Conservation (phyloP, 2,113 vertebrate species). For the Galeopterus variegatus region DNA sequence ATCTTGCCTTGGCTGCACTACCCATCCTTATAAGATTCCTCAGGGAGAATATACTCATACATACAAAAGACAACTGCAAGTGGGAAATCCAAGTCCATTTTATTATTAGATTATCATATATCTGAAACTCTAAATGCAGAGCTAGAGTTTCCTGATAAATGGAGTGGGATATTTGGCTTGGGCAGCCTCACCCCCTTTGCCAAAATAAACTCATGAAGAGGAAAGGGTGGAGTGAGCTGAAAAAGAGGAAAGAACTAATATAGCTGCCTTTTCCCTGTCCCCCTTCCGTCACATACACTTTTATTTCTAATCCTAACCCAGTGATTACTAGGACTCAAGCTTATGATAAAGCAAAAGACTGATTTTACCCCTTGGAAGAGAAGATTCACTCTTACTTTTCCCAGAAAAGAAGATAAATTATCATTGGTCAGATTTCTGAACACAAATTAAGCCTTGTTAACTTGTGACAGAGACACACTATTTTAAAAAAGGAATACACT, state of each 20-base stretch:
- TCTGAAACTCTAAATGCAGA: neutral
- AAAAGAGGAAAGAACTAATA: neutral
- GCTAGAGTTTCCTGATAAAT: neutral
- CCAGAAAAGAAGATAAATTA: neutral
- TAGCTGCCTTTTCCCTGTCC: neutral
- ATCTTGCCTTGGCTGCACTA: neutral
- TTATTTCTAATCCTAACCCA: neutral
- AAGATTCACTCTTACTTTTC: neutral
- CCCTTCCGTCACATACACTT: neutral
- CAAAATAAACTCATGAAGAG: neutral
- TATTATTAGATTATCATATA: slow-evolving; percentile 17
- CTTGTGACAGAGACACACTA: neutral
- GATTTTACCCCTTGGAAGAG: neutral
- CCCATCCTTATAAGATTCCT: neutral
- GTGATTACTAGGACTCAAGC: neutral
- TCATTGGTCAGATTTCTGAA: neutral
- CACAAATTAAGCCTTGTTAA: neutral
- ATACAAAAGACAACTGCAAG: neutral
- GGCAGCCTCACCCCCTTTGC: neutral
- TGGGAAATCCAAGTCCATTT: neutral
- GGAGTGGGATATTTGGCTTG: neutral
- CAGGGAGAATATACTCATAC: neutral
- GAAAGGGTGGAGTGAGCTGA: neutral
- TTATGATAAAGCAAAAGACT: neutral
- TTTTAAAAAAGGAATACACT: neutral